Evolutionary conservation across 2,113 vertebrate genomes (phyloP), one percentile per base, ranked within the genome.

Genomic region (Spea multiplicata): DNA sequence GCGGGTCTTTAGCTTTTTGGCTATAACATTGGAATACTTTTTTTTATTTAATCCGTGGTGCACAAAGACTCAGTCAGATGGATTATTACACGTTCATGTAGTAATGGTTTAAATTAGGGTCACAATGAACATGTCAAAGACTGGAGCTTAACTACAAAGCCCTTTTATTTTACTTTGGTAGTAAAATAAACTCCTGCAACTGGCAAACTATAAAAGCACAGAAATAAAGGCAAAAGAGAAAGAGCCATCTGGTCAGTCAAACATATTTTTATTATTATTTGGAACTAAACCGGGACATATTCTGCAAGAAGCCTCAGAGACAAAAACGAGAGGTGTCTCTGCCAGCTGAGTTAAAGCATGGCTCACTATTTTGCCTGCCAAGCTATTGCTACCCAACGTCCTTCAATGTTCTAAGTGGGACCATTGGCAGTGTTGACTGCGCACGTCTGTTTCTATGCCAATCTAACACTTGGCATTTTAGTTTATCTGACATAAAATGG

Each of bases 241-340:
- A 66, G 70, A 79, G 62, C 76, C 76, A 79, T 79, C 76, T 79
- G 76, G 76, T 73, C 49, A 79, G 66, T 79, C 70, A 73, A 79
- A 79, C 73, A 57, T 72, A 66, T 66, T 73, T 76, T 79, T 78
- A 66, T 79, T 79, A 79, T 65, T 79, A 79, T 79, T 73, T 73
- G 62, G 70, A 73, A 65, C 44, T 66, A 66, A 73, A 57, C 49
- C n/a, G 70, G 59, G 44, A 66, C 8, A 48, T 66, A 53, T 73
- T 57, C 71, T 73, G 50, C 70, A 66, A 79, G 48, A 55, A 61
- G 49, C 76, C 46, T n/a, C 30, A n/a, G 70, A 73, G 30, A 79
- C 76, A 73, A 66, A 66, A 78, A 72, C 45, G 13, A 8, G 16
- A 44, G 4, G 30, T 68, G 8, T 44, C 50, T 59, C 46, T 72